Percentiles rank a stretch among this genome's conserved stretches.
Evolutionary conservation across 2,113 vertebrate genomes (phyloP).

Genomic region (Silurus glanis): DNA sequence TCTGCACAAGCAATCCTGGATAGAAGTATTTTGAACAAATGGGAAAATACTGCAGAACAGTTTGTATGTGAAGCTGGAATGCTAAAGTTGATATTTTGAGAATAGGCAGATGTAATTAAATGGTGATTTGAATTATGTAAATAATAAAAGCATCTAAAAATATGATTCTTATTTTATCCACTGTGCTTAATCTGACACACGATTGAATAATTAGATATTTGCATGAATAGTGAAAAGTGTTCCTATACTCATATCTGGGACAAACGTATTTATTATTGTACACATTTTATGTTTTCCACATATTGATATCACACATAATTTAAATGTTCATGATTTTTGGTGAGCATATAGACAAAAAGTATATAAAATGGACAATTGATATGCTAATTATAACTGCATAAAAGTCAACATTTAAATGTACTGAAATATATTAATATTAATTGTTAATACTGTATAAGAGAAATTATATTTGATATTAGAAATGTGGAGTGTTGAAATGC

Average conservation of each 20-base stretch:
- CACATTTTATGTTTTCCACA: too few species aligned
- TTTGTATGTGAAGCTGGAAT: neutral
- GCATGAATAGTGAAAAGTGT: too few species aligned
- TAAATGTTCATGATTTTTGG: neutral
- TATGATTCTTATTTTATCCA: neutral
- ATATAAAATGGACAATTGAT: neutral
- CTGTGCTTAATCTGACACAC: too few species aligned
- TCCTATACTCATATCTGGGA: too few species aligned
- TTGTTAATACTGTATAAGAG: neutral
- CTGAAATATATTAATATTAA: neutral
- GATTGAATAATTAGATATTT: too few species aligned
- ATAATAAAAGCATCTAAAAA: neutral
- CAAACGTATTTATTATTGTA: too few species aligned
- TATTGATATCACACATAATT: neutral
- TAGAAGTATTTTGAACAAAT: neutral
- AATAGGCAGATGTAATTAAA: too few species aligned
- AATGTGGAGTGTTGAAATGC: neutral
- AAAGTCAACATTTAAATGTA: neutral
- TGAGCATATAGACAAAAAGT: neutral
- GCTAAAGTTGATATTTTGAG: neutral
- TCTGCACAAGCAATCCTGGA: neutral
- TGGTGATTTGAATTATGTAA: neutral
- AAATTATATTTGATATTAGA: neutral
- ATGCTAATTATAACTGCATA: neutral
- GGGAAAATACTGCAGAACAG: neutral